These are phyloP conservation scores for Stenoptilia bipunctidactyla DNA, from an alignment of 2,888 invertebrate genomes.

Conservation along the genomic window DNA sequence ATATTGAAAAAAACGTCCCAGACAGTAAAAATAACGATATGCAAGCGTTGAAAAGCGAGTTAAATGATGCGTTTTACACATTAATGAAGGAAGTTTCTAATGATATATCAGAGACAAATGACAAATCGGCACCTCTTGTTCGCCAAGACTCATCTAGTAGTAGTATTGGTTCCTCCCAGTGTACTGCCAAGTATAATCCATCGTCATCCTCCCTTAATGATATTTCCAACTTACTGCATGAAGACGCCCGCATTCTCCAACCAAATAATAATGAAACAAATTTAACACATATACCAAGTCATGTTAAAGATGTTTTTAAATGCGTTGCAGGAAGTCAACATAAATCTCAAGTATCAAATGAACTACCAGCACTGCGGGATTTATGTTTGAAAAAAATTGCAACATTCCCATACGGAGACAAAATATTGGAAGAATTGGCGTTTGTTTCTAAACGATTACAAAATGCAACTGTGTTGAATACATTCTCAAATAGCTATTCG, in stretches of 20 bases:
- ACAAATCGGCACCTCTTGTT: slow-evolving; percentile 20
- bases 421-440: slow-evolving; percentile 77
- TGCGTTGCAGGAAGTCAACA: slow-evolving; percentile 39
- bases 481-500: slow-evolving; percentile 9
- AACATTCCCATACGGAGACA: slow-evolving; percentile 77
- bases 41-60: slow-evolving; percentile 55
- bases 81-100: slow-evolving; percentile 25
- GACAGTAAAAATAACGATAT: slow-evolving; percentile 35
- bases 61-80: slow-evolving; percentile 59
- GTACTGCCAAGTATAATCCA: slow-evolving; percentile 78
- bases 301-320: slow-evolving; percentile 58
- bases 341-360: slow-evolving; percentile 17
- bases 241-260: slow-evolving; percentile 36
- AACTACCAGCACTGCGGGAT: slow-evolving; percentile 71
- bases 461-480: slow-evolving; percentile 33
- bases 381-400: slow-evolving; percentile 76
- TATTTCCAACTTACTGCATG: slow-evolving; percentile 67
- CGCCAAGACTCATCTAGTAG: slow-evolving; percentile 71
- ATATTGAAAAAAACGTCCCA: slow-evolving; percentile 12
- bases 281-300: slow-evolving; percentile 25
- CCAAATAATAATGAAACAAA: slow-evolving; percentile 19
- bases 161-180: slow-evolving; percentile 76
- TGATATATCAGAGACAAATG: neutral
- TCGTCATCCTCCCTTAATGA: slow-evolving; percentile 72
- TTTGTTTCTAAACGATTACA: slow-evolving; percentile 71